Evolutionary conservation across 2,888 invertebrate species (phyloP), one percentile per base, ranked within the genome.

Genomic region (Oxycera nigricornis): DNA sequence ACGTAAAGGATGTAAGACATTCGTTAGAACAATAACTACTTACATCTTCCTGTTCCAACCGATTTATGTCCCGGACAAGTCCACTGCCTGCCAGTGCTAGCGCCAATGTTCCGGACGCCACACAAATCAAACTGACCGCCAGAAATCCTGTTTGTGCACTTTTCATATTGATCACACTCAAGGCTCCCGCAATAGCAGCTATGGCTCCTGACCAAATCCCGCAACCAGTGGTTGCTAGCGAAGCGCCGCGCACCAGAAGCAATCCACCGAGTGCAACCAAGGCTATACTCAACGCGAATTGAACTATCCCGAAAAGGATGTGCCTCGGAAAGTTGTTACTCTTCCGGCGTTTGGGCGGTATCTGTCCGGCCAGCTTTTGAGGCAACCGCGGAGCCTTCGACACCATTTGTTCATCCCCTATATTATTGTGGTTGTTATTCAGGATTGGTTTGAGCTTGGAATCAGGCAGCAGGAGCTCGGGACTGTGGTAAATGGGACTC

Each of bases 61-160:
- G 82, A 77, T 83, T 84, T 55, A 84, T 81, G 77, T 85, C 84
- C 26, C 85, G 79, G n/a, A 84, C 82, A 31, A 85, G 76, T 9
- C 85, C 85, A 76, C 83, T 83, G 11, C 86, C 85, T 28, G 84
- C 83, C 75, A 85, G 81, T 26, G 85, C 86, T 78, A 85, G 76
- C 3, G 84, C 86, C 74, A 85, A 73, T 3, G 85, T 85, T 75
- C 84, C 84, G 55, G 84, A 83, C 3, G 85, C 85, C 59, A 85
- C 84, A 77, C 85, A 85, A 46, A 85, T 82, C 77, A 85, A 79
- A 78, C 83, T 85, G 14, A 84, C 78, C 9, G 85, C 85, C 78
- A 85, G 74, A 78, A 85, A 85, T 39, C 84, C 85, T 28, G 84
- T 84, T 76, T 83, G 83, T 2, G 84, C 83, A 74, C 84, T 84